Conservation (phyloP, 2,113 vertebrate species). For the Indri indri region DNA sequence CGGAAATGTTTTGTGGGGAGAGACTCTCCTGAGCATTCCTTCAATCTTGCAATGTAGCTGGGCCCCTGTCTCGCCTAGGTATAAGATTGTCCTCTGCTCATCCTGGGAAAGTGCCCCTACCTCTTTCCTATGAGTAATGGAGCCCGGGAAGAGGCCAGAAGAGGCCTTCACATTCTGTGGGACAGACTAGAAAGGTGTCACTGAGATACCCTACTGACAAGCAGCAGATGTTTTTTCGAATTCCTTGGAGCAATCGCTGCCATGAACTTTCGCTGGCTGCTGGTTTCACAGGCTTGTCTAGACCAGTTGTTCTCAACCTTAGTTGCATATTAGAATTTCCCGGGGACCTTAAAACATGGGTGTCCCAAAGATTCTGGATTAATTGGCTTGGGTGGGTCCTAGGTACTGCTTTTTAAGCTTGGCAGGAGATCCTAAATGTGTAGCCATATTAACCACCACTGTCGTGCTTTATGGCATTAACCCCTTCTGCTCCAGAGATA, state of each 20-base stretch:
- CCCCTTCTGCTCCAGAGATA: background rate
- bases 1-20: background rate
- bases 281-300: background rate
- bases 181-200: background rate
- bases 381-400: background rate
- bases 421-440: background rate
- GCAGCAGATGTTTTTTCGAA: background rate
- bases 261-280: background rate
- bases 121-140: background rate
- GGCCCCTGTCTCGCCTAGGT: background rate
- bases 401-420: background rate
- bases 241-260: background rate
- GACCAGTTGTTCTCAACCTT: background rate
- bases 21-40: background rate
- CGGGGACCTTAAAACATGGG: background rate
- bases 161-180: background rate
- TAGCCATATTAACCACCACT: background rate
- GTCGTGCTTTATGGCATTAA: background rate
- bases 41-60: background rate
- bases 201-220: background rate
- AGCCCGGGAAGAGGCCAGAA: background rate
- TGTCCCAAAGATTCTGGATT: background rate
- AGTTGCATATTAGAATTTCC: background rate
- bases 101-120: background rate
- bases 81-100: background rate